Evolutionary conservation across 1,140 invertebrate species (phyloP), one percentile per base, ranked within the genome.

Genomic region (Delia radicum): DNA sequence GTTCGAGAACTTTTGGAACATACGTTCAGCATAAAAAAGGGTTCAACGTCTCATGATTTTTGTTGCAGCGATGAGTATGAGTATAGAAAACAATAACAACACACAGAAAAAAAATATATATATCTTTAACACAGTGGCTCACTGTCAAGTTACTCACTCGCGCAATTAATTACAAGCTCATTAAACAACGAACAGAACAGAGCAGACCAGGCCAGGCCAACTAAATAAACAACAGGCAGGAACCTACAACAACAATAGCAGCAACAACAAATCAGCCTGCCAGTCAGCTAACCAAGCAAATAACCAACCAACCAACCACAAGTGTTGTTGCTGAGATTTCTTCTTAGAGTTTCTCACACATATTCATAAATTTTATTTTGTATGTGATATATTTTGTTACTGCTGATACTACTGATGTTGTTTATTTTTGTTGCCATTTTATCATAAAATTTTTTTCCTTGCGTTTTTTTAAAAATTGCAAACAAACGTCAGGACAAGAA

Each of bases 121-220:
- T 26, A 69, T 69, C 65, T 69, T 55, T 69, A 69, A 33, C 65
- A 69, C 65, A 69, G 65, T 69, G 65, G 65, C 65, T 69, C 65
- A 69, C 65, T 69, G 65, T 69, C 65, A 69, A 69, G 71, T 73
- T 48, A 28, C 71, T 73, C 71, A 73, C 71, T 55, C 71, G 79
- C 55, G 82, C 82, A 83, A 83, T 83, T 83, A 83, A 83, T 83
- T 83, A 83, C 81, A 81, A 80, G 78, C 82, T 83, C 82, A 83
- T 83, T 83, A 83, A 83, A 82, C 71, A 73, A 48, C 65, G 31
- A 69, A 55, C 48, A 55, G 48, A 55, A n/a, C n/a, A n/a, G n/a
- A n/a, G n/a, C n/a, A n/a, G n/a, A n/a, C n/a, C n/a, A n/a, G n/a
- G n/a, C n/a, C n/a, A n/a, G n/a, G n/a, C 48, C 48, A 55, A 55